Evolutionary conservation across 2,888 invertebrate species (phyloP).

Genomic region (Drosophila lacicola): DNA sequence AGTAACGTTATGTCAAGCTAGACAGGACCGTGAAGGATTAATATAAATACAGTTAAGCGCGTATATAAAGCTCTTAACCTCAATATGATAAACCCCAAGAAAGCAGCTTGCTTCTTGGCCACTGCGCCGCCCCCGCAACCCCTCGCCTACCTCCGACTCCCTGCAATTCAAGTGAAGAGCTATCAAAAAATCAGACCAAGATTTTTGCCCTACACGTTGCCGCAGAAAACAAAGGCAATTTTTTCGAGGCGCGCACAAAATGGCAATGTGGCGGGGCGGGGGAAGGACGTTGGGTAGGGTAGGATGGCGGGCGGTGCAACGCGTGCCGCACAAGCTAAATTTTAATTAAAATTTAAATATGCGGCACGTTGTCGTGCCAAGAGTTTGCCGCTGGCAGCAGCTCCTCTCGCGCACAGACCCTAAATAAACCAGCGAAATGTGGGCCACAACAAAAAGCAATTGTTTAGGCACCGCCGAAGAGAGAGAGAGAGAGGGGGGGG

Average conservation of each 20-base stretch:
- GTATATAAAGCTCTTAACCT: slow-evolving; percentile 35
- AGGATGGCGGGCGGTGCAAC: not conserved
- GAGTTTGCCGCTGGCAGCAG: slow-evolving; percentile 35
- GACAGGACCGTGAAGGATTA: slow-evolving; percentile 28
- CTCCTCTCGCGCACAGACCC: not conserved
- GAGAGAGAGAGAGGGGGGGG: too few species aligned
- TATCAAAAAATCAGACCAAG: slow-evolving; percentile 37
- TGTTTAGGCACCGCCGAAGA: slow-evolving; percentile 9
- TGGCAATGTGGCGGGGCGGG: slow-evolving; percentile 28
- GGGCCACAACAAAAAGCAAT: slow-evolving; percentile 41
- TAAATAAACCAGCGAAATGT: slow-evolving; percentile 30
- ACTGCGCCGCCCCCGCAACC: slow-evolving; percentile 2
- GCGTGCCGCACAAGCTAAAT: slow-evolving; percentile 56
- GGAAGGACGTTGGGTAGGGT: not conserved
- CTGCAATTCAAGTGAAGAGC: slow-evolving; percentile 16
- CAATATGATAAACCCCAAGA: slow-evolving; percentile 16
- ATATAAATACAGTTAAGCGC: slow-evolving; percentile 34
- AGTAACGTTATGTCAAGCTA: not conserved
- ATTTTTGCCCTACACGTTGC: slow-evolving; percentile 13
- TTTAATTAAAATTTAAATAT: slow-evolving; percentile 79
- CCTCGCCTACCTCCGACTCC: not conserved
- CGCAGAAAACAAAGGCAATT: slow-evolving; percentile 47
- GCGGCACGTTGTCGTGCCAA: slow-evolving; percentile 63
- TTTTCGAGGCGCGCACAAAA: slow-evolving; percentile 60
- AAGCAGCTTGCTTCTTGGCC: slow-evolving; percentile 14